Evolutionary conservation across 2,888 invertebrate species (phyloP).

Genomic region (Cosmopolites sordidus): DNA sequence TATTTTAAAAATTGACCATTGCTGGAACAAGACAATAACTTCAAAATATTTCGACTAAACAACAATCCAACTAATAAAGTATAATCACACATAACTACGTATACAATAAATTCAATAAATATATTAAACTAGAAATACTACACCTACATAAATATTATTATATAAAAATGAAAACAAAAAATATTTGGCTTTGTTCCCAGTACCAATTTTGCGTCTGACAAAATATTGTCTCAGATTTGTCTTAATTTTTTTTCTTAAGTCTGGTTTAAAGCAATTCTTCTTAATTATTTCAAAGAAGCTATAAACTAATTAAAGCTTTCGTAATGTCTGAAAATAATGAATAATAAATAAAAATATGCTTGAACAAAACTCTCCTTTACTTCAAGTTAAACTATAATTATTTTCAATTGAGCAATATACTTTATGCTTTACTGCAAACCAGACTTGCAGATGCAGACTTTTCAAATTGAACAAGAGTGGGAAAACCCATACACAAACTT

Average conservation of each 20-base stretch:
- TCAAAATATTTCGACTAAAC: constrained; percentile 13
- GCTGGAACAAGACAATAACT: constrained; percentile 5
- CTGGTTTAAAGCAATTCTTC: constrained; percentile 11
- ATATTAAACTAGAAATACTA: constrained; percentile 23
- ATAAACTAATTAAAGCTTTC: too few relatives aligned
- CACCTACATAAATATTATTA: constrained; percentile 45
- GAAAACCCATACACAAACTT: constrained; percentile 11
- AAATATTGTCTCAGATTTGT: constrained; percentile 24
- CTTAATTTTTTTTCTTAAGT: constrained; percentile 12
- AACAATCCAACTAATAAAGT: constrained; percentile 19
- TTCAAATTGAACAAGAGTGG: constrained; percentile 13
- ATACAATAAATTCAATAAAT: constrained; percentile 24
- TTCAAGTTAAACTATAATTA: too few relatives aligned
- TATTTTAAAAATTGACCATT: too few relatives aligned
- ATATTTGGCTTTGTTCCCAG: constrained; percentile 82
- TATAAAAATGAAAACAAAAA: constrained; percentile 64
- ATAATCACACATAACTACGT: constrained; percentile 24
- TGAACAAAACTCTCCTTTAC: too few relatives aligned
- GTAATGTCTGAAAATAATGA: too few relatives aligned
- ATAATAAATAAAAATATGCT: too few relatives aligned
- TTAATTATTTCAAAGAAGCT: too few relatives aligned
- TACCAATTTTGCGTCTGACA: constrained; percentile 56
- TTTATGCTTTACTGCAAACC: constrained; percentile 11
- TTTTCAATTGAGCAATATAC: too few relatives aligned
- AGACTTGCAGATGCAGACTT: constrained; percentile 11